Base-by-base conservation (phyloP, 1,140 invertebrate genomes). In the Coptotermes formosanus region DNA sequence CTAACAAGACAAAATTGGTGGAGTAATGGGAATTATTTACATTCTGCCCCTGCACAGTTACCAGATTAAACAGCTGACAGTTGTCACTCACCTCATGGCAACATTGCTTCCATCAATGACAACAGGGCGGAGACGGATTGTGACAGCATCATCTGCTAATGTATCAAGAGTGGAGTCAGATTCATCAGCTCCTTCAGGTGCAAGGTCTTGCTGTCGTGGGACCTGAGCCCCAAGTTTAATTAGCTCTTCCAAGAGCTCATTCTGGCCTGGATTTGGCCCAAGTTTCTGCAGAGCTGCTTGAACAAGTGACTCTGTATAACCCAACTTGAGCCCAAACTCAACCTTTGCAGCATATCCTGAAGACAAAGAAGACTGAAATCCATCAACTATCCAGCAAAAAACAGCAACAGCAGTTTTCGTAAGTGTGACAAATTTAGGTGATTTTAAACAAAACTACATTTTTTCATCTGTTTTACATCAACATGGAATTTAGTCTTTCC, bases 21-120 rank as follows among this genome's bases (percentile, higher is more conserved):
- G 45, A 48, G 14, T 48, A 16, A 48, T 48, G 45, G 9, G 9
- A 48, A 48, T 38, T 48, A 48, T 48, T 48, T 38, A 38, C 38
- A 3, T 48, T 48, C 45, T 48, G 45, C 14, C 14, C 11, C 14
- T 16, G 9, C 11, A 12, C 9, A 48, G 14, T 48, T 48, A 48
- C 14, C 9, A 48, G 11, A 48, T 48, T 48, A 12, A 48, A 48
- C 9, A 48, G 45, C 14, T 16, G 14, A 7, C 7, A 7, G 45
- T 48, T 16, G 14, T 8, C 19, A n/a, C 91, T 92, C 92, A 97
- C 96, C 94, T 97, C 96, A 99, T 98, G 38, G 98, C 98, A 45
- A 99, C 97, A 91, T 99, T 99, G 90, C 97, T 98, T 87, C 98
- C 98, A 92, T 99, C 98, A 85, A 99, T 97, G 69, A 99, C 97